phyloP scores from a whole-genome alignment of 2,888 invertebrate genomes.

The Tenthredo distinguenda region DNA sequence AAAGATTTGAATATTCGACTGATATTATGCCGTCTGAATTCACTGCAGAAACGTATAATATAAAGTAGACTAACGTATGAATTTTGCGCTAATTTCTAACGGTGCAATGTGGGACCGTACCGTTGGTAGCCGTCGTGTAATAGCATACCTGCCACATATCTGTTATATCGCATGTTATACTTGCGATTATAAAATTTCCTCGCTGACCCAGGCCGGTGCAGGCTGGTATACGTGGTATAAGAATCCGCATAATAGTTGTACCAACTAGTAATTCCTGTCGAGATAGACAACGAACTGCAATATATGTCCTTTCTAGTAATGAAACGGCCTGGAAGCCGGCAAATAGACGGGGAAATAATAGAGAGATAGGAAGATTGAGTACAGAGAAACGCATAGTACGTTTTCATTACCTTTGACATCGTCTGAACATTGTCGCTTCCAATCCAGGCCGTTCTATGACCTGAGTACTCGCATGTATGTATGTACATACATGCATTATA shows the following conservation, averaged over 20 bases:
- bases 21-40: not conserved
- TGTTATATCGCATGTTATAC: not conserved
- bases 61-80: not conserved
- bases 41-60: not conserved
- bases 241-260: not conserved
- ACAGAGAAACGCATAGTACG: not conserved
- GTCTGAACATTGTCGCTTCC: not conserved
- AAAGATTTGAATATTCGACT: not conserved
- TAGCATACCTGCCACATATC: not conserved
- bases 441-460: not conserved
- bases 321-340: not conserved
- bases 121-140: not conserved
- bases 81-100: conserved; percentile 22
- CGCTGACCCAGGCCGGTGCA: not conserved
- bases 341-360: not conserved
- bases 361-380: not conserved
- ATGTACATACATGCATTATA: not conserved
- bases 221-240: not conserved
- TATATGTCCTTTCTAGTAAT: not conserved
- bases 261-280: not conserved
- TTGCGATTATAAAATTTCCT: conserved; percentile 10
- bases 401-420: conserved; percentile 1
- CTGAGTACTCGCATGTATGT: not conserved
- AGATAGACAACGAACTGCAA: not conserved
- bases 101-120: not conserved